Conservation (phyloP, 2,888 invertebrate genomes). For the Lochmaea capreae region DNA sequence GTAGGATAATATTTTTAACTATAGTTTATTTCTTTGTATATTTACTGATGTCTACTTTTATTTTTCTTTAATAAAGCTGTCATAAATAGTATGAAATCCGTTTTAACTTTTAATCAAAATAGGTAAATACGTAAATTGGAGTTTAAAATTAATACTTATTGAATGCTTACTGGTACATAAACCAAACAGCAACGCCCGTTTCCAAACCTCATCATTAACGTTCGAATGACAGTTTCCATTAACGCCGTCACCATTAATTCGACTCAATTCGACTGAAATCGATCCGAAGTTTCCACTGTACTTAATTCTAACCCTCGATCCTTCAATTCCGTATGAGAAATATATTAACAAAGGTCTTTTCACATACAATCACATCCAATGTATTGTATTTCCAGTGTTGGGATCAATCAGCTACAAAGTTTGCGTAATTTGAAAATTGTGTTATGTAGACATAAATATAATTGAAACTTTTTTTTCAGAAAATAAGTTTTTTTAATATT, state of each 20-base stretch:
- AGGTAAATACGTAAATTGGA: neutral
- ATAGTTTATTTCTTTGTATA: too few species aligned
- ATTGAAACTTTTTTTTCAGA: too few species aligned
- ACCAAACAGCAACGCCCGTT: slow-evolving; percentile 3
- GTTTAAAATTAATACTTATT: slow-evolving; percentile 17
- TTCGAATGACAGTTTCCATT: slow-evolving; percentile 26
- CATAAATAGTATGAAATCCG: neutral
- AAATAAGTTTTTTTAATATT: too few species aligned
- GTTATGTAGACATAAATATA: neutral
- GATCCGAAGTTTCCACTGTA: neutral
- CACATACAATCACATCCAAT: neutral
- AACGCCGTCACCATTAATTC: slow-evolving; percentile 12
- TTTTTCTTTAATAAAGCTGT: too few species aligned
- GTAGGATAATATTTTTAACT: too few species aligned
- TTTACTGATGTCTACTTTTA: too few species aligned
- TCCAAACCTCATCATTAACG: slow-evolving; percentile 25
- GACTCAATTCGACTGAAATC: slow-evolving; percentile 23
- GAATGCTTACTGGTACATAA: slow-evolving; percentile 6
- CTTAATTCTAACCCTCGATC: neutral
- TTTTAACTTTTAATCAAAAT: neutral
- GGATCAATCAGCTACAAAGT: neutral
- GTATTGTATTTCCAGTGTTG: neutral
- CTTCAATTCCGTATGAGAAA: neutral
- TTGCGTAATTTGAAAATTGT: neutral
- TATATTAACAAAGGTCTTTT: neutral